phyloP scores from a whole-genome alignment of 2,888 invertebrate genomes.

The Dasysyrphus tricinctus region DNA sequence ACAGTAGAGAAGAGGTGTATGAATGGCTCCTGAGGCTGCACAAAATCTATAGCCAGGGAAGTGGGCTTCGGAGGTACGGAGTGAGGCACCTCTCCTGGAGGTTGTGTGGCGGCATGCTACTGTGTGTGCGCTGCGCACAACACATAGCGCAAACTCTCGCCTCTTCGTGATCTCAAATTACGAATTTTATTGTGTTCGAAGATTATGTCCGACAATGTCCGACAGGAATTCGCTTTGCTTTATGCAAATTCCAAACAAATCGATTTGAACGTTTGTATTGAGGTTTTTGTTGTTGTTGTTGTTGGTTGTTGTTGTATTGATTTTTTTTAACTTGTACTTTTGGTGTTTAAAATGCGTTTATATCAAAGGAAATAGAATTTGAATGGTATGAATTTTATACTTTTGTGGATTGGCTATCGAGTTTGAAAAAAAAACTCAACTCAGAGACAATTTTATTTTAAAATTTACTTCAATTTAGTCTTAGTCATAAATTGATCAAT shows the following conservation, averaged over 20 bases:
- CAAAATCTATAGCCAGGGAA: not conserved
- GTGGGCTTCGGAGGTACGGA: not conserved
- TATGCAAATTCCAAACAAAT: slow-evolving; percentile 77
- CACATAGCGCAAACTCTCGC: slow-evolving; percentile 67
- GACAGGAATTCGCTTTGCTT: slow-evolving; percentile 76
- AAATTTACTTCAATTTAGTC: too few species aligned
- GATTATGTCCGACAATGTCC: slow-evolving; percentile 76
- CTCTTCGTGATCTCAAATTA: slow-evolving; percentile 76
- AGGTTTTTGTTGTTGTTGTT: not conserved
- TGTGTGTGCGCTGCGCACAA: slow-evolving; percentile 38
- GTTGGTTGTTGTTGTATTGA: not conserved
- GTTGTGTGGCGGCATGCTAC: slow-evolving; percentile 60
- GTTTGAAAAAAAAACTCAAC: too few species aligned
- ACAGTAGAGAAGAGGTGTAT: slow-evolving; percentile 17
- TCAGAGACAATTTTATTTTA: too few species aligned
- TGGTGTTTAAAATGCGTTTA: slow-evolving; percentile 14
- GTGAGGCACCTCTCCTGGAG: slow-evolving; percentile 2
- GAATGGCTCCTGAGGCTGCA: slow-evolving; percentile 44
- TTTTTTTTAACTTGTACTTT: not conserved
- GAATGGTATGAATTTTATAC: not conserved
- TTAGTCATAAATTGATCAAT: too few species aligned
- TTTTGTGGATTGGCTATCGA: not conserved
- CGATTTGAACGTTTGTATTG: slow-evolving; percentile 73
- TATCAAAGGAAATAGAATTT: not conserved
- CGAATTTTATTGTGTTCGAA: slow-evolving; percentile 77